Conservation (phyloP, 2,888 invertebrate species). For the Steromphala cineraria region DNA sequence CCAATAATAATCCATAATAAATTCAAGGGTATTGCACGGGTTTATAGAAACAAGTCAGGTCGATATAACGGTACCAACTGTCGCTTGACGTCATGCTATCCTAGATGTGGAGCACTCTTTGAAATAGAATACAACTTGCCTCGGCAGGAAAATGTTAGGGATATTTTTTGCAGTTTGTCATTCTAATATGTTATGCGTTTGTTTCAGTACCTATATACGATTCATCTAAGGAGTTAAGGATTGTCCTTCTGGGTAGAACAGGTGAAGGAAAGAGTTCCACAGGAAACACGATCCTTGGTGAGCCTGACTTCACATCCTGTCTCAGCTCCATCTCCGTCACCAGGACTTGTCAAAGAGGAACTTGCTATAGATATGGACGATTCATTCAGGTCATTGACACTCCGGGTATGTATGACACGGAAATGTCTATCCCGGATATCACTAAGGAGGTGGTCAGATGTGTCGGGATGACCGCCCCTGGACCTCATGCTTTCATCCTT, state of each 20-base stretch:
- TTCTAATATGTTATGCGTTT: too few relatives aligned
- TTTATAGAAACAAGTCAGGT: too few relatives aligned
- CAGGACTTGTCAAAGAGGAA: constrained; percentile 24
- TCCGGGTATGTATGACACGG: constrained; percentile 37
- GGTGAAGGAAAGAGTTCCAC: constrained; percentile 36
- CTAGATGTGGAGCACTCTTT: too few relatives aligned
- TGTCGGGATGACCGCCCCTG: constrained; percentile 28
- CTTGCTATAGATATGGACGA: not conserved
- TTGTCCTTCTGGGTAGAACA: constrained; percentile 35
- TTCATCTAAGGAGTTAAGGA: constrained; percentile 23
- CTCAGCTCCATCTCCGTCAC: constrained; percentile 27
- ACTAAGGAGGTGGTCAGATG: constrained; percentile 29
- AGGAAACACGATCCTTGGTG: constrained; percentile 30
- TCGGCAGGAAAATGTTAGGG: too few relatives aligned
- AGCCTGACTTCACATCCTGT: constrained; percentile 17
- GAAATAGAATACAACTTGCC: too few relatives aligned
- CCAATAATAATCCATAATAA: too few relatives aligned
- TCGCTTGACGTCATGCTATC: too few relatives aligned
- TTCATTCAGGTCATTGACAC: constrained; percentile 33
- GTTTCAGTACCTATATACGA: too few relatives aligned
- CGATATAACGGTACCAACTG: too few relatives aligned
- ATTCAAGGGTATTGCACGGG: too few relatives aligned
- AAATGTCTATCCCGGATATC: constrained; percentile 22
- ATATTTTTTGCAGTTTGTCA: too few relatives aligned
- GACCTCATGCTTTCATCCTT: constrained; percentile 35